Conservation (phyloP, 2,797 vertebrate species). For the Mormyrus hasselquistii region DNA sequence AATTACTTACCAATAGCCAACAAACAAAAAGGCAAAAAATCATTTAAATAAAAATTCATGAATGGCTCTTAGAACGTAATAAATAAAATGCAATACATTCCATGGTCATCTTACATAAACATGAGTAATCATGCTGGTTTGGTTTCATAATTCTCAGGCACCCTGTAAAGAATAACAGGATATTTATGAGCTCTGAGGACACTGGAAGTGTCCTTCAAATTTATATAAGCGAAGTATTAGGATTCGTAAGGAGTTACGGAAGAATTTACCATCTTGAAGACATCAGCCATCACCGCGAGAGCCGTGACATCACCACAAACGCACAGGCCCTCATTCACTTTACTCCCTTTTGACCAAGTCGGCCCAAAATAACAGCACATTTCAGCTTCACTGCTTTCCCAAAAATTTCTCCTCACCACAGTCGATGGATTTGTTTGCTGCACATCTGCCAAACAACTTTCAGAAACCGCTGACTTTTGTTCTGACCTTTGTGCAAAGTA, state of each 20-base stretch:
- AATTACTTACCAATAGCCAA: background rate
- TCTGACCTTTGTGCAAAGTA: background rate
- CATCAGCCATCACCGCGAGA: background rate
- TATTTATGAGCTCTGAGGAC: background rate
- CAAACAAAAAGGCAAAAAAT: background rate
- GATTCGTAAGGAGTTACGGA: background rate
- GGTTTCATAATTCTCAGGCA: background rate
- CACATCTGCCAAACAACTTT: background rate
- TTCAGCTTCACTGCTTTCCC: slow-evolving; percentile 1
- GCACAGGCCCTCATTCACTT: background rate
- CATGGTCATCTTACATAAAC: background rate
- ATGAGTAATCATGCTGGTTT: background rate
- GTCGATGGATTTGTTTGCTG: background rate
- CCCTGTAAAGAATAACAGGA: background rate
- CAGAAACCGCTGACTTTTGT: background rate
- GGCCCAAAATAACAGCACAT: background rate
- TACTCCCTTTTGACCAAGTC: background rate
- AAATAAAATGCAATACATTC: background rate
- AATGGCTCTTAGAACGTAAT: background rate
- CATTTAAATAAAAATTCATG: background rate
- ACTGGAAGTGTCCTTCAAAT: background rate
- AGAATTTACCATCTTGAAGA: background rate
- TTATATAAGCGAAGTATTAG: background rate
- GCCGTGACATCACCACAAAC: background rate
- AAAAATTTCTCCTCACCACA: background rate